Evolutionary conservation across 2,797 vertebrate species (phyloP).

Genomic region (Triplophysa yarkandensis): DNA sequence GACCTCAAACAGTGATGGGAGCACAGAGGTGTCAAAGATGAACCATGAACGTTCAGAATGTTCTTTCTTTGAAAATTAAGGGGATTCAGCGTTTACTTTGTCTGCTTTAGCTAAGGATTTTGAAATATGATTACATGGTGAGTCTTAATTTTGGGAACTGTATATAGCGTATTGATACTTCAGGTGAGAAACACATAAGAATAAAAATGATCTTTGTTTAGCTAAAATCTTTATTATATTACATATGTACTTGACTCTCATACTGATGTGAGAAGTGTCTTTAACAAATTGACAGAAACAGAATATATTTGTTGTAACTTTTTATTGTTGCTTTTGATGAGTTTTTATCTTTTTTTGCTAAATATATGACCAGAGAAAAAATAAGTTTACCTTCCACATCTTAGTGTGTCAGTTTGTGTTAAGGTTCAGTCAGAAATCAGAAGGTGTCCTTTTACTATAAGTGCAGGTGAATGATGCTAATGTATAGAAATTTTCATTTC

Average conservation of each 20-base stretch:
- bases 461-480: no score
- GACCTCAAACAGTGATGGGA: constrained; percentile 29
- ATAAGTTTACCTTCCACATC: no score
- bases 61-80: constrained; percentile 8
- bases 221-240: background rate
- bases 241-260: background rate
- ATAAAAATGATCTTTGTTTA: background rate
- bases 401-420: no score
- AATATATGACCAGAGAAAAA: no score
- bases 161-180: background rate
- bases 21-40: constrained; percentile 22
- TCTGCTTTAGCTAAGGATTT: constrained; percentile 2
- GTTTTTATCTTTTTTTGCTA: no score
- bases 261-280: background rate
- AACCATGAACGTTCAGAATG: constrained; percentile 20
- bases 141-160: background rate
- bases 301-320: background rate
- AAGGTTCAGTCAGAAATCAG: no score
- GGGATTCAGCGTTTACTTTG: constrained; percentile 15
- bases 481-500: background rate
- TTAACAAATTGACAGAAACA: no score
- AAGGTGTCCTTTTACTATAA: no score
- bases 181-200: background rate
- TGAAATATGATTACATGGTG: background rate
- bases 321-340: no score